Base-by-base conservation (phyloP, 2,113 vertebrate species). In the Hippocampus zosterae region DNA sequence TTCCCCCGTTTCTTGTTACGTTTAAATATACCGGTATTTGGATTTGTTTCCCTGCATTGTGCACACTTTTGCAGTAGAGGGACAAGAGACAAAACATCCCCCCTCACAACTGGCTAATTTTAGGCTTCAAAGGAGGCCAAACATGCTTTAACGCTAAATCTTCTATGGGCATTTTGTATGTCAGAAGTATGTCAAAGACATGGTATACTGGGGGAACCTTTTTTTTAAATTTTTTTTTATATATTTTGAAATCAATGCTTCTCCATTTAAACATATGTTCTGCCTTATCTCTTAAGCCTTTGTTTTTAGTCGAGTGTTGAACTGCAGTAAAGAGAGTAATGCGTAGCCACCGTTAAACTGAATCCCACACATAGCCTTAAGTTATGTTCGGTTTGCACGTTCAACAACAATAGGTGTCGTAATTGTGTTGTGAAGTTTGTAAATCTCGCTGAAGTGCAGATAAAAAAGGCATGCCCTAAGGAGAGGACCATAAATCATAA, bases 351-450 rank as follows among this genome's bases (percentile, higher is more conserved):
- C 41, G 67, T 83, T 80, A 69, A 82, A 77, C 44, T 18, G 2
- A 46, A 69, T 67, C 70, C 77, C 65, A 61, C 73, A 72, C 23
- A 42, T 64, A 62, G 56, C 80, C 63, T 68, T 5, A 65, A 81
- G 82, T 79, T 74, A 78, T 72, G 70, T 72, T 81, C 64, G n/a
- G 46, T 15, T 48, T 65, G 63, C 63, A 18, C 63, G 15, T 18
- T 65, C 63, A 76, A 82, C 81, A 84, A 78, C 85, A 87, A 86
- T 84, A 75, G 79, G 37, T 72, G 52, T 72, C 81, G 80, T 84
- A 87, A 87, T 85, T 84, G 81, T 84, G 81, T 81, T 85, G 71
- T 80, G 75, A 80, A 81, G 78, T 87, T 81, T 82, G 76, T 85
- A 81, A 74, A 74, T 75, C 75, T 79, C 81, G 81, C 66, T 74